Conservation (phyloP, 2,888 invertebrate genomes). For the Stenoptilia bipunctidactyla region DNA sequence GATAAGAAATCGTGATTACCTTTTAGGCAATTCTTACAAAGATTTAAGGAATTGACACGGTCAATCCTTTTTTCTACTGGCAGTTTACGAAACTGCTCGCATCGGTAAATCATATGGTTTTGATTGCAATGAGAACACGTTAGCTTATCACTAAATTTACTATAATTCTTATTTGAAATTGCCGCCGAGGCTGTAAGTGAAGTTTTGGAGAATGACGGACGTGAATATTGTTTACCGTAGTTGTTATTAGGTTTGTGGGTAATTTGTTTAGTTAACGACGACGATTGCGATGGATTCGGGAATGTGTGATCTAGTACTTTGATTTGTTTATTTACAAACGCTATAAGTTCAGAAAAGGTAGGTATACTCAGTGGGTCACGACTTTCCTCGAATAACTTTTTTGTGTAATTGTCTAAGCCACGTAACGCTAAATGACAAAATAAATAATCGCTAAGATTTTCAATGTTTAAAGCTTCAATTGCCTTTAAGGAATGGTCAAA, state of each 20-base stretch:
- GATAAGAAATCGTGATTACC: not conserved
- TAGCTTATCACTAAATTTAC: not conserved
- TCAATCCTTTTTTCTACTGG: too few species aligned
- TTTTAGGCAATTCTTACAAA: not conserved
- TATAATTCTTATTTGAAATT: conserved; percentile 1
- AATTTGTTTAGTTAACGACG: not conserved
- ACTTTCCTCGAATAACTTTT: not conserved
- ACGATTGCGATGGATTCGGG: not conserved
- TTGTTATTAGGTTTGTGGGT: not conserved
- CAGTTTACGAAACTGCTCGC: too few species aligned
- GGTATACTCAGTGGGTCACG: not conserved
- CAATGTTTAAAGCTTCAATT: conserved; percentile 2
- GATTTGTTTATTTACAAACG: not conserved
- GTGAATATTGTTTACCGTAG: not conserved
- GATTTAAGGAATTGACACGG: not conserved
- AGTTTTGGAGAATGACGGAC: not conserved
- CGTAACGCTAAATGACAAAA: conserved; percentile 2
- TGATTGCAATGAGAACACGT: not conserved
- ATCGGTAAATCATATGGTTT: not conserved
- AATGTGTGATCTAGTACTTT: not conserved
- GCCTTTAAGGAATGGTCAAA: not conserved
- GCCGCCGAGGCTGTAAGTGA: not conserved
- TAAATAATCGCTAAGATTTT: conserved; percentile 1
- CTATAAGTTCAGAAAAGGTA: not conserved
- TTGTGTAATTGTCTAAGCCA: conserved; percentile 1